Evolutionary conservation across 1,140 invertebrate species (phyloP).

Genomic region (Drosophila eugracilis): DNA sequence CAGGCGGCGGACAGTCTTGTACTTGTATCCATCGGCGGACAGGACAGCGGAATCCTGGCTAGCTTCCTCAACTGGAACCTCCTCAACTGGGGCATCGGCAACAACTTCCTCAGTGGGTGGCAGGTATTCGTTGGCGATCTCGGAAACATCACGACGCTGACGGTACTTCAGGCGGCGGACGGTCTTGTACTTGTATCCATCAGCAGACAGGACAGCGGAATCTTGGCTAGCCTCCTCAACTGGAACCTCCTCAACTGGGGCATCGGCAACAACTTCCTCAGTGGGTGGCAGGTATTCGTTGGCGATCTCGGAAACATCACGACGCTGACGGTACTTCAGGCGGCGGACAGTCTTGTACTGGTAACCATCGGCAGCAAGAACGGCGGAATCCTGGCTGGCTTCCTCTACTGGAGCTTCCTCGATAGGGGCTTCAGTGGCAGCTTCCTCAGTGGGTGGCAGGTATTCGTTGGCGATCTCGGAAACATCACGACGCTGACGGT

Average conservation of each 20-base stretch:
- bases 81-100: constrained; percentile 24
- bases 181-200: constrained; percentile 67
- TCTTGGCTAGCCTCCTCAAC: constrained; percentile 36
- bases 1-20: constrained; percentile 66
- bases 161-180: constrained; percentile 64
- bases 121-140: constrained; percentile 62
- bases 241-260: constrained; percentile 5
- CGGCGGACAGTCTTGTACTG: constrained; percentile 60
- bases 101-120: constrained; percentile 52
- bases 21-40: constrained; percentile 58
- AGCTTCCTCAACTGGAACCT: constrained; percentile 34
- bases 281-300: constrained; percentile 54
- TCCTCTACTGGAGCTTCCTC: constrained; percentile 31
- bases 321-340: constrained; percentile 52
- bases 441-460: constrained; percentile 33
- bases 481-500: constrained; percentile 62
- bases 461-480: constrained; percentile 43
- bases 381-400: constrained; percentile 26
- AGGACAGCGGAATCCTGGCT: constrained; percentile 55
- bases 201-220: constrained; percentile 46
- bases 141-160: constrained; percentile 57
- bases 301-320: constrained; percentile 44
- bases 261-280: constrained; percentile 25
- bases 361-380: constrained; percentile 58
- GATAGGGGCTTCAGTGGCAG: constrained; percentile 13